phyloP scores from a whole-genome alignment of 2,113 vertebrate genomes.

The Phoxinus phoxinus region DNA sequence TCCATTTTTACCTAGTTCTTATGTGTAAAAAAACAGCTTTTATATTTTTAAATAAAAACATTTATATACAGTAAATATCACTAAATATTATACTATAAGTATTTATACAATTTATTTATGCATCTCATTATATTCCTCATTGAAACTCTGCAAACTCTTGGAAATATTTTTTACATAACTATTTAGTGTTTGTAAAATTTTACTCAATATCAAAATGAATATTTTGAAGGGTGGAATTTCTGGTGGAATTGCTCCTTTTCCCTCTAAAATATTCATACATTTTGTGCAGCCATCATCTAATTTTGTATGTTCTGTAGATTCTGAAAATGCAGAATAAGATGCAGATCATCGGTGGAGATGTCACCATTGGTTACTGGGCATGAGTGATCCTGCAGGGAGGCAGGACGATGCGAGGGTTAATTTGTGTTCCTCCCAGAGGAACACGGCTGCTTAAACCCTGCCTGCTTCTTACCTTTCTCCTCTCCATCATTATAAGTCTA shows the following conservation, averaged over 20 bases:
- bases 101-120: too few species aligned
- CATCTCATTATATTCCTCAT: too few species aligned
- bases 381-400: not conserved
- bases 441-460: not conserved
- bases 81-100: too few species aligned
- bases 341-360: not conserved
- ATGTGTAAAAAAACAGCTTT: not conserved
- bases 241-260: not conserved
- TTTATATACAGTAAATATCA: too few species aligned
- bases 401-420: slow-evolving; percentile 48
- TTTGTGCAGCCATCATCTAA: not conserved
- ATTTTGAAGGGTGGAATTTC: too few species aligned
- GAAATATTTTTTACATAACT: too few species aligned
- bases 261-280: not conserved
- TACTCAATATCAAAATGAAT: too few species aligned
- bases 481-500: slow-evolving; percentile 27
- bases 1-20: not conserved
- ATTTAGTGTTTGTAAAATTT: too few species aligned
- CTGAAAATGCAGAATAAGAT: not conserved
- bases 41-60: too few species aligned
- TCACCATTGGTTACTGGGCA: not conserved
- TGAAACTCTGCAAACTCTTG: too few species aligned
- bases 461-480: not conserved
- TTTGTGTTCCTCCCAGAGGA: slow-evolving; percentile 11
- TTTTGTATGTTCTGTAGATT: not conserved